Conservation (phyloP, 2,888 invertebrate genomes). For the Drepana falcataria region DNA sequence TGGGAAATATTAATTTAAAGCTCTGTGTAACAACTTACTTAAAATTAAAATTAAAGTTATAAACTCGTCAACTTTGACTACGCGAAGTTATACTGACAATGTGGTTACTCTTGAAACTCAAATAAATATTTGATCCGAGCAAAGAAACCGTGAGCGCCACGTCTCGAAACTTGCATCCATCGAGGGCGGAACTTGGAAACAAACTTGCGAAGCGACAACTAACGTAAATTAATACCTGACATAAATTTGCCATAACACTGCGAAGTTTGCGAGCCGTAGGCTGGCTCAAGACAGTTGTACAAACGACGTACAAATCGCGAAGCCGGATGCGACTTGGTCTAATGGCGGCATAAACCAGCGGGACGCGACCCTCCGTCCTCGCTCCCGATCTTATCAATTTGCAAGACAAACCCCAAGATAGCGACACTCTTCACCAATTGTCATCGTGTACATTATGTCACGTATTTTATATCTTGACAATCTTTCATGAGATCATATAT, state of each 20-base stretch:
- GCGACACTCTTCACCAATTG: slow-evolving; percentile 29
- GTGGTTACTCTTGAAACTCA: slow-evolving; percentile 39
- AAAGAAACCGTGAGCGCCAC: slow-evolving; percentile 54
- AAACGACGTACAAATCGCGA: slow-evolving; percentile 62
- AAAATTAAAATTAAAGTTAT: not conserved
- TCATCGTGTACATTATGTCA: slow-evolving; percentile 11
- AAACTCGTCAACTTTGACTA: slow-evolving; percentile 1
- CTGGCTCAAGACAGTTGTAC: slow-evolving; percentile 56
- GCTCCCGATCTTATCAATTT: slow-evolving; percentile 38
- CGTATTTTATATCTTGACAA: not conserved
- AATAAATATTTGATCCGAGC: slow-evolving; percentile 66
- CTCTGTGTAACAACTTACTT: not conserved
- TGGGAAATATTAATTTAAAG: not conserved
- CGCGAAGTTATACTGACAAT: slow-evolving; percentile 13
- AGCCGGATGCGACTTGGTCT: slow-evolving; percentile 53
- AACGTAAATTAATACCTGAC: slow-evolving; percentile 77
- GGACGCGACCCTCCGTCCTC: slow-evolving; percentile 37
- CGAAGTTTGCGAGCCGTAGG: slow-evolving; percentile 55
- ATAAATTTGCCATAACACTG: slow-evolving; percentile 76
- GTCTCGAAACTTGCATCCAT: slow-evolving; percentile 42
- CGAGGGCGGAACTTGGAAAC: slow-evolving; percentile 29
- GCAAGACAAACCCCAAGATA: slow-evolving; percentile 39
- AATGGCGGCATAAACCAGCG: slow-evolving; percentile 63
- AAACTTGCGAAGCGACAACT: slow-evolving; percentile 62
- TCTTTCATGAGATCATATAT: too few relatives aligned